Percentiles rank a stretch among this genome's conserved stretches.
These are phyloP conservation scores for Odontomyia ornata DNA, from an alignment of 2,888 invertebrate species.

Conservation along the genomic window DNA sequence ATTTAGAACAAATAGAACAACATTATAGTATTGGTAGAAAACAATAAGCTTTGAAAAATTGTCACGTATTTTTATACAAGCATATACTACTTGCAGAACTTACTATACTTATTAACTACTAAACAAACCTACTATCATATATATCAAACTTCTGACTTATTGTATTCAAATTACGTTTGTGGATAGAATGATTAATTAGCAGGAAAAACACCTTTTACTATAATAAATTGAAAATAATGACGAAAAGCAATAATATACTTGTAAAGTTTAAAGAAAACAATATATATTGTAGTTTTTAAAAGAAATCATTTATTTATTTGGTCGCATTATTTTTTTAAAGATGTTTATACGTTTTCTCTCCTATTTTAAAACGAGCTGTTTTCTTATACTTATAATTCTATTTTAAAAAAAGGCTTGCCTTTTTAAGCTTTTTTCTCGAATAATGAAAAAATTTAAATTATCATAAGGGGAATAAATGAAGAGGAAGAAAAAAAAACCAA, in stretches of 20 bases:
- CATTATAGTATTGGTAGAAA: constrained; percentile 31
- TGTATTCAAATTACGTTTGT: constrained; percentile 48
- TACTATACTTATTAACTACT: constrained; percentile 44
- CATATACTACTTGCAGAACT: constrained; percentile 44
- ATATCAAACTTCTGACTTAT: constrained; percentile 50
- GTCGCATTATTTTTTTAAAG: constrained; percentile 32
- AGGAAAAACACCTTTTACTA: constrained; percentile 6
- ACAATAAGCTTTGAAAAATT: constrained; percentile 43
- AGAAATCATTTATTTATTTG: constrained; percentile 21
- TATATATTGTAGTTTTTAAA: constrained; percentile 32
- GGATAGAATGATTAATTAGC: constrained; percentile 34
- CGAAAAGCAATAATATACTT: constrained; percentile 44
- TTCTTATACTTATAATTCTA: constrained; percentile 26
- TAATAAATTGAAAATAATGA: constrained; percentile 36
- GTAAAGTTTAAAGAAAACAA: constrained; percentile 42
- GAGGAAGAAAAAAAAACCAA: constrained; percentile 32
- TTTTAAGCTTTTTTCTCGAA: constrained; percentile 38
- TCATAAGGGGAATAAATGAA: constrained; percentile 19
- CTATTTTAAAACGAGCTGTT: constrained; percentile 23
- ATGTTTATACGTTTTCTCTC: constrained; percentile 28
- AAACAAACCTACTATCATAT: constrained; percentile 48
- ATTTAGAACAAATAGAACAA: constrained; percentile 29
- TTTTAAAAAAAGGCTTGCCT: constrained; percentile 35
- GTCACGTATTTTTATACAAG: constrained; percentile 50
- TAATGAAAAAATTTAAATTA: constrained; percentile 5